Conservation (phyloP, 2,113 vertebrate species). For the Chaetura pelagica region DNA sequence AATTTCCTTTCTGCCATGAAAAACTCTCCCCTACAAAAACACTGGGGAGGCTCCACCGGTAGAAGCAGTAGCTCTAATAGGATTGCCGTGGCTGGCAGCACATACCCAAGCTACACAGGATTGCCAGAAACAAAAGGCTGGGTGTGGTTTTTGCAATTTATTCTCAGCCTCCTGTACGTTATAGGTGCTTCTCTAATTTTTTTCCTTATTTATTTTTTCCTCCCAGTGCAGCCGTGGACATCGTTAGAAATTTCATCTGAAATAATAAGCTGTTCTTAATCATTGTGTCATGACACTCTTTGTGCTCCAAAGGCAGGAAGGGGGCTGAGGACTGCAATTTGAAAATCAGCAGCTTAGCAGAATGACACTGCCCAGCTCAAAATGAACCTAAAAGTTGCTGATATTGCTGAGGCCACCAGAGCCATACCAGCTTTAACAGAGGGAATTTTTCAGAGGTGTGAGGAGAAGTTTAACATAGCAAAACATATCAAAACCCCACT, state of each 20-base stretch:
- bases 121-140: neutral
- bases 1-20: neutral
- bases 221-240: neutral
- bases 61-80: fast-evolving
- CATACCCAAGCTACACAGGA: neutral
- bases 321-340: neutral
- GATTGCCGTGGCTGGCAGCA: neutral
- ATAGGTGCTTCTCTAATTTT: neutral
- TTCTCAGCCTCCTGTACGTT: neutral
- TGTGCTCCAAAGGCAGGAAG: neutral
- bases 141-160: neutral
- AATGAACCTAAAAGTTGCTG: neutral
- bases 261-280: neutral
- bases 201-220: neutral
- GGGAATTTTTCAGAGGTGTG: neutral
- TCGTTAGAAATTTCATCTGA: neutral
- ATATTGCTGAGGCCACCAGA: neutral
- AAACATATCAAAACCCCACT: neutral
- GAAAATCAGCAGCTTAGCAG: neutral
- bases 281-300: neutral
- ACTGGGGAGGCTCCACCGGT: neutral
- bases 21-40: neutral
- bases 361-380: neutral
- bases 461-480: neutral
- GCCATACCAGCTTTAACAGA: neutral